Conservation (phyloP, 2,797 vertebrate genomes). For the Scolopax rusticola region DNA sequence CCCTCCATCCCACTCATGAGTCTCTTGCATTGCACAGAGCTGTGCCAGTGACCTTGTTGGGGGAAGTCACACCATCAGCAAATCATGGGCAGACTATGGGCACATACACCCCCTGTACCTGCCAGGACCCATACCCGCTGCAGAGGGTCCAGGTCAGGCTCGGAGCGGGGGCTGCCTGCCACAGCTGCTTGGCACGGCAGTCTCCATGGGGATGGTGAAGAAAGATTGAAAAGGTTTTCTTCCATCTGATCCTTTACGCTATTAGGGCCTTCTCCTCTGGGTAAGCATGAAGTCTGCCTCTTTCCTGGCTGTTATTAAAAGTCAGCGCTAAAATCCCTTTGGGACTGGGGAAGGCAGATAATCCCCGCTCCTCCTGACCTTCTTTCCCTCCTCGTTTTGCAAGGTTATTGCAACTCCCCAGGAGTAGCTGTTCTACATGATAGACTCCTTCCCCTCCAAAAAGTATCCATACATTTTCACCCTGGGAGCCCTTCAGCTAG, state of each 20-base stretch:
- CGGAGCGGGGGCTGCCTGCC: accelerated
- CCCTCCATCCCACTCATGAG: accelerated
- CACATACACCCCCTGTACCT: accelerated
- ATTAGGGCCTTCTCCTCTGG: constrained; percentile 40
- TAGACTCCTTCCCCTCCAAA: background rate
- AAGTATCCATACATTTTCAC: background rate
- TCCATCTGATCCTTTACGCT: background rate
- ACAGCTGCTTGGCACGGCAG: background rate
- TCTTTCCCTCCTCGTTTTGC: constrained; percentile 2
- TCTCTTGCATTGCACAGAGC: background rate
- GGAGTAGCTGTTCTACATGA: background rate
- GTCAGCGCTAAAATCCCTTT: constrained; percentile 42
- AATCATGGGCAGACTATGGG: accelerated
- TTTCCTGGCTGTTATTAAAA: constrained; percentile 59
- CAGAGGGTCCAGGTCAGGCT: background rate
- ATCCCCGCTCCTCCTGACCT: constrained; percentile 36
- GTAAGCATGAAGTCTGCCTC: background rate
- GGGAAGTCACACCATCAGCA: background rate
- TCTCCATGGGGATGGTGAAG: background rate
- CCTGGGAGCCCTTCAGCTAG: background rate
- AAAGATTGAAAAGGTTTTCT: background rate
- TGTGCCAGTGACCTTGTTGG: background rate
- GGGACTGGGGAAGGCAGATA: constrained; percentile 35
- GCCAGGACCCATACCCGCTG: accelerated
- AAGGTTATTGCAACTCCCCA: background rate